phyloP scores from a whole-genome alignment of 2,888 invertebrate genomes.

The Erpobdella octoculata region DNA sequence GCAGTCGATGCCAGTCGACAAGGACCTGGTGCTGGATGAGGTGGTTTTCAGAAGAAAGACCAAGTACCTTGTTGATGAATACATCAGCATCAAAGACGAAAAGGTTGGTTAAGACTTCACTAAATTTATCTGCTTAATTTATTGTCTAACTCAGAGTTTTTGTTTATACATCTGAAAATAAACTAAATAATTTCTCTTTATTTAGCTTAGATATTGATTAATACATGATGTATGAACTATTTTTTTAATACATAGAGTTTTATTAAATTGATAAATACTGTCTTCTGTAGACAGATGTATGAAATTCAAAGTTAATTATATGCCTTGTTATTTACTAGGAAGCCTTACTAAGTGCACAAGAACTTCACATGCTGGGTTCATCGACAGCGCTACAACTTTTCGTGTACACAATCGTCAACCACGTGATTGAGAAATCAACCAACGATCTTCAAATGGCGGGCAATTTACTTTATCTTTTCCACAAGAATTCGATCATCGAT shows the following conservation, averaged over 20 bases:
- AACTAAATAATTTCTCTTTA: too few species aligned
- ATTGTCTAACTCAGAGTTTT: too few species aligned
- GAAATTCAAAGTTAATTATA: neutral
- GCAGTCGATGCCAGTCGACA: neutral
- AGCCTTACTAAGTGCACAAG: slow-evolving; percentile 14
- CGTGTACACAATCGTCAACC: slow-evolving; percentile 9
- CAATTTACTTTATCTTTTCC: neutral
- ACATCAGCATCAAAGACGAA: neutral
- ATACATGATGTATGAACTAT: neutral
- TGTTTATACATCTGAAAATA: too few species aligned
- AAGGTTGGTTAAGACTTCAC: neutral
- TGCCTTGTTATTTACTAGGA: slow-evolving; percentile 1
- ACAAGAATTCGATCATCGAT: neutral
- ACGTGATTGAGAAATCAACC: slow-evolving; percentile 8
- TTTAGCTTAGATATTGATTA: neutral
- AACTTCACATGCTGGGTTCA: neutral
- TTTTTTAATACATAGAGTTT: neutral
- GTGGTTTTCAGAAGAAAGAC: slow-evolving; percentile 15
- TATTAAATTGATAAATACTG: neutral
- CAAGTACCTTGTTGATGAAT: slow-evolving; percentile 2
- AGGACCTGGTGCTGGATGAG: too few species aligned
- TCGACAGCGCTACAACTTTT: too few species aligned
- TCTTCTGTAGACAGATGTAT: neutral
- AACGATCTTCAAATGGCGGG: neutral
- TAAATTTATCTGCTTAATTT: neutral